Percentiles rank a stretch among this genome's conserved stretches.
Conservation (phyloP, 2,113 vertebrate genomes). For the Notothenia coriiceps region DNA sequence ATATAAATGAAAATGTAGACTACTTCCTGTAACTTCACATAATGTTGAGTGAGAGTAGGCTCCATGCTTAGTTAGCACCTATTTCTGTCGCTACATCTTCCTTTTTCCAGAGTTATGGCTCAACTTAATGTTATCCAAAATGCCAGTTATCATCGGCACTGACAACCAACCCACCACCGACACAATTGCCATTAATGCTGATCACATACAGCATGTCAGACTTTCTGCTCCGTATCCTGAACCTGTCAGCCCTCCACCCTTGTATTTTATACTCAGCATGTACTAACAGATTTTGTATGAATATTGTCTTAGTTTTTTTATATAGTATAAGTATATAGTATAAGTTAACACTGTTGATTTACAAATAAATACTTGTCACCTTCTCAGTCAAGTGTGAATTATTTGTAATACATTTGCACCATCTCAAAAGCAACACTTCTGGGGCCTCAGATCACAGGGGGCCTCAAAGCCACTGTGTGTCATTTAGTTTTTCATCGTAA, state of each 20-base stretch:
- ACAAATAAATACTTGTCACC: slow-evolving; percentile 74
- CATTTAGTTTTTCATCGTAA: not conserved
- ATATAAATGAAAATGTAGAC: not conserved
- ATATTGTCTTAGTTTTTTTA: slow-evolving; percentile 55
- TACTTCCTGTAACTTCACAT: not conserved
- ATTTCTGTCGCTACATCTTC: not conserved
- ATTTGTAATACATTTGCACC: slow-evolving; percentile 1
- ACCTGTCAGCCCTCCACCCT: not conserved
- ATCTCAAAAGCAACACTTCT: no score
- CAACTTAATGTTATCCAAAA: not conserved
- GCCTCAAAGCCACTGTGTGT: not conserved
- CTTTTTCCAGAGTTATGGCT: not conserved
- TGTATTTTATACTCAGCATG: slow-evolving; percentile 59
- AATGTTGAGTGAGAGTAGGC: not conserved
- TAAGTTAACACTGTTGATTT: slow-evolving; percentile 71
- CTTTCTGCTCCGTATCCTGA: not conserved
- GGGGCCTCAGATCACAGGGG: not conserved
- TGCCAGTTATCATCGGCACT: not conserved
- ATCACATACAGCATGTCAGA: not conserved
- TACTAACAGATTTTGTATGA: slow-evolving; percentile 67
- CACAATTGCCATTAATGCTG: not conserved
- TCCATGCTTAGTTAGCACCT: not conserved
- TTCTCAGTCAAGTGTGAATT: slow-evolving; percentile 40
- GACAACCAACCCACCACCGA: not conserved
- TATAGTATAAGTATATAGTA: slow-evolving; percentile 62